Evolutionary conservation across 2,888 invertebrate genomes (phyloP), one percentile per base, ranked within the genome.

Genomic region (Odontomyia ornata): DNA sequence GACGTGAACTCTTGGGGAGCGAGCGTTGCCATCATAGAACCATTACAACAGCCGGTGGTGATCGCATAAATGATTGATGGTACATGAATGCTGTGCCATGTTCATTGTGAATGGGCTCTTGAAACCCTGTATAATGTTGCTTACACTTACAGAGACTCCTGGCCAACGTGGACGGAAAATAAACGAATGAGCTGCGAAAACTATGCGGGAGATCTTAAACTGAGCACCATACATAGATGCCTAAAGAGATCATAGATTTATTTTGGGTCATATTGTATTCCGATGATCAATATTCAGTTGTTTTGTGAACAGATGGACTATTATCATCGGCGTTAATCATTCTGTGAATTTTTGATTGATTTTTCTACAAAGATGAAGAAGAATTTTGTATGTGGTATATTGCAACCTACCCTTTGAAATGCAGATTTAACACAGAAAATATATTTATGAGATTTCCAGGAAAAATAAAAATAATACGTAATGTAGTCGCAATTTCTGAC

Each of bases 31-130:
- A 56, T 11, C 25, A 60, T 36, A 36, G 43, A 60, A 15, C 25
- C 11, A 46, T 47, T 15, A 69, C 69, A 69, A 69, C 3, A 5
- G 36, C 9, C 36, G 36, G 36, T 30, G 25, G 25, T 46, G 75
- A 75, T 75, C 75, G 47, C 28, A 46, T 30, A 46, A 64, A 75
- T 75, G 75, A 75, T 75, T 75, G 75, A 75, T 75, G 75, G 75
- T 28, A 21, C 25, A 47, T 64, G 75, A 27, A 75, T 75, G 75
- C 47, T 73, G 25, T 75, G 75, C 47, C 57, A 27, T 36, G 65
- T 65, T 65, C 15, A 65, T 65, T 21, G 36, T 65, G 65, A 65
- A 18, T 65, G 65, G 36, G 1, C 65, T 65, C 65, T 65, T 27
- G 30, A 36, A 28, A 65, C 13, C 36, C 36, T 4, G 52, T 9